Evolutionary conservation across 2,797 vertebrate species (phyloP).

Genomic region (Spinibarbus caldwelli): DNA sequence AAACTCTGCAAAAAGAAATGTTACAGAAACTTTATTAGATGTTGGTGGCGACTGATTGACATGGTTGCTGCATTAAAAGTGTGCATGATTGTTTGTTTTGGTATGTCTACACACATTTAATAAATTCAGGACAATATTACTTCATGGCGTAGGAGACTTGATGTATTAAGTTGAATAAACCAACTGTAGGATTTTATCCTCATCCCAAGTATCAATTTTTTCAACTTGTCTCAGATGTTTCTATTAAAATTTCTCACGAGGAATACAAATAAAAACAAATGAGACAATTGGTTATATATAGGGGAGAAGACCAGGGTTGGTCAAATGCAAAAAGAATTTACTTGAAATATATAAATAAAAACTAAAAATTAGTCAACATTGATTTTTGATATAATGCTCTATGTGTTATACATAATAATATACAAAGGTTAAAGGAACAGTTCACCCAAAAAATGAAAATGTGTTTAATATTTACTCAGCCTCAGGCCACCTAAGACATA

Average conservation of each 20-base stretch:
- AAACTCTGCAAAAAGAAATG: conserved; percentile 69
- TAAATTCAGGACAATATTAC: background rate
- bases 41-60: background rate
- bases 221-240: background rate
- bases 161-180: background rate
- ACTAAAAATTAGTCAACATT: background rate
- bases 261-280: conserved; percentile 3
- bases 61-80: background rate
- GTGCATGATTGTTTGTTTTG: background rate
- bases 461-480: too few species aligned
- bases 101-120: background rate
- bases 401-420: background rate
- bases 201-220: background rate
- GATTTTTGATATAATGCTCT: background rate
- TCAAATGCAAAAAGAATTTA: background rate
- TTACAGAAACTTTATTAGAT: conserved; percentile 31
- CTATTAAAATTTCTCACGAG: background rate
- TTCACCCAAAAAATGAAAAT: too few species aligned
- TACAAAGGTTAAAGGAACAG: background rate
- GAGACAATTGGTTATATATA: background rate
- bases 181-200: background rate
- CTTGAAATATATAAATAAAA: background rate
- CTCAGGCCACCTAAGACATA: background rate
- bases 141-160: background rate
- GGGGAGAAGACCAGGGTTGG: too few species aligned